Conservation (phyloP, 2,797 vertebrate species). For the Phoeniculus purpureus region DNA sequence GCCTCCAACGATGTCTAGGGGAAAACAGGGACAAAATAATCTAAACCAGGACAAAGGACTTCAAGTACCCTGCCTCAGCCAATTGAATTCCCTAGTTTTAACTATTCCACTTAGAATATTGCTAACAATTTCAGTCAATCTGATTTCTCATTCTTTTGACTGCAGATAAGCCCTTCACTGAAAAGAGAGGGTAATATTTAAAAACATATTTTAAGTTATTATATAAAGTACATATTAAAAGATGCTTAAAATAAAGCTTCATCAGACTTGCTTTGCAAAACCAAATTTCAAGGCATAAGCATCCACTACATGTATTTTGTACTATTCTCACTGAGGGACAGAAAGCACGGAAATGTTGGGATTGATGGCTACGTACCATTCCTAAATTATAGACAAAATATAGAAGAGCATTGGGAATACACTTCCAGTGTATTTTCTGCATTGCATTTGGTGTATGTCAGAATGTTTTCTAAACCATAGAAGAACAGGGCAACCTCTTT, state of each 20-base stretch:
- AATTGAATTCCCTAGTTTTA: neutral
- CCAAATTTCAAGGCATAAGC: neutral
- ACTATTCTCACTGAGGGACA: neutral
- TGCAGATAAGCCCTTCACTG: neutral
- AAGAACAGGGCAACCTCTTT: neutral
- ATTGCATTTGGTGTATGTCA: neutral
- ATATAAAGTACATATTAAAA: too few species aligned
- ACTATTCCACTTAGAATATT: neutral
- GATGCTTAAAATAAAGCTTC: neutral
- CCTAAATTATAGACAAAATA: neutral
- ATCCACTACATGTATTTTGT: neutral
- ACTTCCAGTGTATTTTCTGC: neutral
- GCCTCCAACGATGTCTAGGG: neutral
- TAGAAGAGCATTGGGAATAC: neutral
- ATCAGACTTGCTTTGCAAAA: neutral
- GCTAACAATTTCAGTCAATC: neutral
- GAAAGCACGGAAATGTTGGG: neutral
- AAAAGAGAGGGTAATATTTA: neutral
- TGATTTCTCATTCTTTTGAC: conserved; percentile 5
- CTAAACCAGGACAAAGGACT: neutral
- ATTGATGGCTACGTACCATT: neutral
- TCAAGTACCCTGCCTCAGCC: neutral
- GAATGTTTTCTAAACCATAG: neutral
- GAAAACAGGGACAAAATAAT: too few species aligned
- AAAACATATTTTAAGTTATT: too few species aligned